These are phyloP conservation scores for Sebastes kiyomatsui DNA, from an alignment of 2,797 vertebrate species.

Conservation along the genomic window DNA sequence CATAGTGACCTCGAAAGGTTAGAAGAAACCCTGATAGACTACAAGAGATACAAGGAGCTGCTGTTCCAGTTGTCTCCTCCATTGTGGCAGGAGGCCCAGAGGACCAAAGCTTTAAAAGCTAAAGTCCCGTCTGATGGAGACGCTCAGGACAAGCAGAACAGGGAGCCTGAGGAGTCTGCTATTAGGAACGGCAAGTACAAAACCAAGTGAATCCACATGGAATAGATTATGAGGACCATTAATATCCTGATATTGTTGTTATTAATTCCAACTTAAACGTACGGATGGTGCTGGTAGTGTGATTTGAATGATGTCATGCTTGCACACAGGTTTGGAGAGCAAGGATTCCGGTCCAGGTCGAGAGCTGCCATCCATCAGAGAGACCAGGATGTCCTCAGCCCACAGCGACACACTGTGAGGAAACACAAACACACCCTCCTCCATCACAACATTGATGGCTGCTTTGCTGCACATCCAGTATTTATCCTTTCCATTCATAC, in stretches of 20 bases:
- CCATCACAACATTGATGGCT: neutral
- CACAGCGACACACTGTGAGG: slow-evolving; percentile 72
- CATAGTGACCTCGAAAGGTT: slow-evolving; percentile 86
- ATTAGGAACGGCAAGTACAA: slow-evolving; percentile 6
- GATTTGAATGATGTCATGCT: neutral
- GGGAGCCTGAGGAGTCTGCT: slow-evolving; percentile 8
- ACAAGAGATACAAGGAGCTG: slow-evolving; percentile 87
- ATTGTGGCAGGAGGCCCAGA: slow-evolving; percentile 86
- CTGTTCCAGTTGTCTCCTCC: slow-evolving; percentile 88
- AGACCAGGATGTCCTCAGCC: slow-evolving; percentile 38
- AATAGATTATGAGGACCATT: neutral
- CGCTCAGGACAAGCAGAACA: neutral
- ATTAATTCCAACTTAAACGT: neutral
- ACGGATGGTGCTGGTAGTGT: neutral
- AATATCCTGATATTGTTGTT: neutral
- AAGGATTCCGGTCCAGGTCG: slow-evolving; percentile 12
- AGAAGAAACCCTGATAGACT: slow-evolving; percentile 86
- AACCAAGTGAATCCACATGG: neutral
- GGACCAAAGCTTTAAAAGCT: slow-evolving; percentile 38
- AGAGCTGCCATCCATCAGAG: slow-evolving; percentile 50
- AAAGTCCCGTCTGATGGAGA: slow-evolving; percentile 14
- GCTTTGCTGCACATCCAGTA: neutral
- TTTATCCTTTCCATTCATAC: neutral
- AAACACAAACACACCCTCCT: neutral
- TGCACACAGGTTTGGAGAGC: slow-evolving; percentile 53